Evolutionary conservation across 1,140 invertebrate genomes (phyloP), one percentile per base, ranked within the genome.

Genomic region (Drosophila kurseongensis): DNA sequence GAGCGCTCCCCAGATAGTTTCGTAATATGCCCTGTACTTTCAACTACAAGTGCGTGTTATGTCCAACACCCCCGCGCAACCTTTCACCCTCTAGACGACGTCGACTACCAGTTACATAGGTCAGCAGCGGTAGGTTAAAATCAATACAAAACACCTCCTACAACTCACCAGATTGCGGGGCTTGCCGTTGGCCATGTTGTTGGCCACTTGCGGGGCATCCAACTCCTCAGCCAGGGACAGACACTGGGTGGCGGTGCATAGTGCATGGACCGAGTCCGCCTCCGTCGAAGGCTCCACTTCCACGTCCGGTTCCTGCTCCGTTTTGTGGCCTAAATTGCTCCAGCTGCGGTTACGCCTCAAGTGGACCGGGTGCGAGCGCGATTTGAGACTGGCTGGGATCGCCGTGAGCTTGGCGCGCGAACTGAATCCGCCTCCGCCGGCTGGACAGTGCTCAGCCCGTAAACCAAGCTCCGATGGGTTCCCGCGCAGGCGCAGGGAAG

Each of bases 121-220:
- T 86, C 82, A 82, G 62, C 82, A 75, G 60, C 63, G 52, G 50
- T 58, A 45, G 59, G 36, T 50, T 68, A 82, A 88, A 88, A 88
- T 88, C 83, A 86, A 88, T 88, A 84, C 14, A 16, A 18, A 0
- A 7, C 7, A 57, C 71, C 63, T 58, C 55, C 36, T 47, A 67
- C 32, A 77, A 75, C 84, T 89, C 50, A 89, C 84, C 84, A 89
- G 80, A 84, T 89, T 89, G 57, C 84, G 84, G 66, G 84, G 61
- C 62, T 84, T 89, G 45, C 75, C 75, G 61, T 57, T 72, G 45
- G 71, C 75, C 66, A 83, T 80, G 16, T 61, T 66, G 57, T 44
- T 45, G 7, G 52, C 42, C 61, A 36, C 48, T 36, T 52, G 14
- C 41, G 59, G 40, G n/a, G 16, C 40, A 47, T 79, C 56, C 52